phyloP scores from a whole-genome alignment of 2,888 invertebrate genomes.

The Aquatica leii region DNA sequence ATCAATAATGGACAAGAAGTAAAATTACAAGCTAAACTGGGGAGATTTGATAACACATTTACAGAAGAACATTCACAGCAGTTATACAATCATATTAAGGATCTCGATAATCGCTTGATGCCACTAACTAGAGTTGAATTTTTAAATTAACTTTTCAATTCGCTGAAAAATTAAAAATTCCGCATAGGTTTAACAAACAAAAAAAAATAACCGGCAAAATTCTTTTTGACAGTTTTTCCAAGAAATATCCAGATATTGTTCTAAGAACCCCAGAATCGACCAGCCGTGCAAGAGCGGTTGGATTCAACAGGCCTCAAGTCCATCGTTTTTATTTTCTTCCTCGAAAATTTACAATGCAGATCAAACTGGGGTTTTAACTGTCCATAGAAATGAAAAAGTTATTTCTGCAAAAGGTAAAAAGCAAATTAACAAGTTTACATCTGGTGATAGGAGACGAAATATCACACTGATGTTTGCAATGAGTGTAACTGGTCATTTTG shows the following conservation, averaged over 20 bases:
- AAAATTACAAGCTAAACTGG: background rate
- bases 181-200: background rate
- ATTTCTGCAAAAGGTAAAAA: too few species aligned
- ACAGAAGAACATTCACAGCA: background rate
- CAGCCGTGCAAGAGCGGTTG: too few species aligned
- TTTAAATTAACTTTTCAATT: background rate
- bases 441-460: too few species aligned
- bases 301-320: too few species aligned
- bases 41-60: background rate
- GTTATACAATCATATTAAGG: background rate
- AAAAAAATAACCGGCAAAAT: background rate
- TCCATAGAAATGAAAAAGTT: too few species aligned
- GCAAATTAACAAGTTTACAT: too few species aligned
- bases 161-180: background rate
- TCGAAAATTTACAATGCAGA: too few species aligned
- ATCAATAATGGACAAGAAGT: background rate
- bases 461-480: too few species aligned
- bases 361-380: too few species aligned
- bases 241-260: slow-evolving; percentile 1
- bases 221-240: background rate
- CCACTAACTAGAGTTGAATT: background rate
- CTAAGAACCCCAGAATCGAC: background rate
- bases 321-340: too few species aligned
- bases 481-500: too few species aligned
- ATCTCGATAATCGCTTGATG: slow-evolving; percentile 4